phyloP scores from a whole-genome alignment of 2,113 vertebrate genomes.

The Silurus meridionalis region DNA sequence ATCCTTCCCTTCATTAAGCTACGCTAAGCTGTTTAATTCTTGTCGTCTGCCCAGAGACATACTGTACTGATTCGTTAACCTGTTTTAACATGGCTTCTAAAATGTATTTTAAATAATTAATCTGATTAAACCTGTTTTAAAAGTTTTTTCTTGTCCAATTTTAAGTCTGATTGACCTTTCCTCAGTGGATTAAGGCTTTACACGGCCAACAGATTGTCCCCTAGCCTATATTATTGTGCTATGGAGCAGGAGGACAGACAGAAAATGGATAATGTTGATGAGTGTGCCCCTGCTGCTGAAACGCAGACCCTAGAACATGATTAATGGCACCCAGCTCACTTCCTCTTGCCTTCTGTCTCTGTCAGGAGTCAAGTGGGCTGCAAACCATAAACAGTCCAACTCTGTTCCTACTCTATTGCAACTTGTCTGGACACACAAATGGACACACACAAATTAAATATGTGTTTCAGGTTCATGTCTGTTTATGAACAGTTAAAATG shows the following conservation, averaged over 20 bases:
- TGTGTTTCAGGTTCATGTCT: background rate
- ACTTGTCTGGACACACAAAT: conserved; percentile 5
- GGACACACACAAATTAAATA: background rate
- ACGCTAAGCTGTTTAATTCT: background rate
- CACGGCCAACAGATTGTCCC: conserved; percentile 36
- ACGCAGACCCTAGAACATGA: conserved; percentile 44
- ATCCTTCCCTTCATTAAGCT: background rate
- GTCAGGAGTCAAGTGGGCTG: conserved; percentile 53
- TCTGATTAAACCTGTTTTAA: conserved; percentile 4
- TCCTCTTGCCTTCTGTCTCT: conserved; percentile 46
- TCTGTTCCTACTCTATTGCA: conserved; percentile 14
- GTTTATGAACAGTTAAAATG: background rate
- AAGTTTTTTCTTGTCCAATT: conserved; percentile 4
- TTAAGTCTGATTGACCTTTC: conserved; percentile 30
- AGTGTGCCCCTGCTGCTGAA: conserved; percentile 44
- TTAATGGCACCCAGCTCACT: conserved; percentile 46
- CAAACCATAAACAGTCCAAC: conserved; percentile 51
- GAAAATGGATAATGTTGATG: conserved; percentile 46
- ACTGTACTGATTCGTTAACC: background rate
- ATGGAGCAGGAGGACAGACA: conserved; percentile 39
- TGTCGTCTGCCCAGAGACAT: background rate
- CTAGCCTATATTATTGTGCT: conserved; percentile 42
- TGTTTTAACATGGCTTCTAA: background rate
- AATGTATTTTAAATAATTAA: conserved; percentile 11
- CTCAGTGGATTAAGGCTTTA: conserved; percentile 25